Base-by-base conservation (phyloP, 1,140 invertebrate genomes). In the Drosophila equinoxialis region DNA sequence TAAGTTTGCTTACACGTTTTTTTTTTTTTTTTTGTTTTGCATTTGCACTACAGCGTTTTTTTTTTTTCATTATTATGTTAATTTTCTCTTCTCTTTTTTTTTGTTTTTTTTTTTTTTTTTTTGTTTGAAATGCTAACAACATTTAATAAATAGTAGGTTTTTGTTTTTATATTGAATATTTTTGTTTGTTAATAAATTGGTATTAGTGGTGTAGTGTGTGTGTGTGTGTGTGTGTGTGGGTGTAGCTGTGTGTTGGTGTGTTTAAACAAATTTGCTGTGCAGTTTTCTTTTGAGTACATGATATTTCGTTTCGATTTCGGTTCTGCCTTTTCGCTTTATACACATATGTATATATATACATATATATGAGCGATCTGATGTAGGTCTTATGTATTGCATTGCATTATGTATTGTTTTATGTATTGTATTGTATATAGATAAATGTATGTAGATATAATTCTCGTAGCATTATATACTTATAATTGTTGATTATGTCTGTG, bases 131-230 rank as follows among this genome's bases (percentile, higher is more conserved):
- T 87, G 84, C 84, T 87, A 87, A 89, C 84, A 87, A 87, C 84
- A 89, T 87, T 87, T 87, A 87, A 87, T 87, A 87, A 87, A 87
- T 87, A 87, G 84, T 87, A 84, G 77, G 78, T 79, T 62, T 78
- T 79, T 67, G 20, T 51, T 30, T 65, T 54, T 65, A 58, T 66
- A 60, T 76, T 79, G 37, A 13, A 39, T 39, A 39, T 13, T 74
- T 65, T 75, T 75, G 7, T 17, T 87, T 86, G 76, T 85, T 87
- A 83, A 83, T 83, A 79, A 86, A 77, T 89, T 83, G 72, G 79
- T 85, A 71, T 83, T 62, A 71, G 72, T 75, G 66, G 74, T 82
- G 14, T 74, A 20, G 30, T 71, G 57, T 59, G 55, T 74, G 8
- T 39, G 59, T 68, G 48, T 58, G 7, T 74, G 48, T 23, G 13